Evolutionary conservation across 2,113 vertebrate species (phyloP).

Genomic region (Agapornis roseicollis): DNA sequence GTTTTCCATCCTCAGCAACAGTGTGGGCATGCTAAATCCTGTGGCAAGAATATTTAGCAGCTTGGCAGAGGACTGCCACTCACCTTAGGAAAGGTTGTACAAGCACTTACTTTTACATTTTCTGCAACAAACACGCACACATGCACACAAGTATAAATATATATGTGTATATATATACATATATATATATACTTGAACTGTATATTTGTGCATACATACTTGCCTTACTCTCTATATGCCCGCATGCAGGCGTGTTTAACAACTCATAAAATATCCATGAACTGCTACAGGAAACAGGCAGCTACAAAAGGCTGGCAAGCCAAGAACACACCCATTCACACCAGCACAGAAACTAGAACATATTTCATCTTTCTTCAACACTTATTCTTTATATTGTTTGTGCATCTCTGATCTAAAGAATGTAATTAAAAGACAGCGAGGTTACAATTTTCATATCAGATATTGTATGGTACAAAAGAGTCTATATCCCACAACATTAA

Average conservation of each 20-base stretch:
- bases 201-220: not conserved
- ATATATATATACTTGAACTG: not conserved
- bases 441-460: slow-evolving; percentile 18
- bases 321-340: not conserved
- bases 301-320: not conserved
- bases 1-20: not conserved
- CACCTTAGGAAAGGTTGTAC: not conserved
- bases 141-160: too few species aligned
- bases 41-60: not conserved
- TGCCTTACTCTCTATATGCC: not conserved
- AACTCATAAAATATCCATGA: not conserved
- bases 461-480: not conserved
- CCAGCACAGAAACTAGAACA: not conserved
- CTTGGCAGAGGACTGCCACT: not conserved
- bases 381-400: not conserved
- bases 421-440: not conserved
- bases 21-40: not conserved
- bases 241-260: not conserved
- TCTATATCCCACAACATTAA: slow-evolving; percentile 22
- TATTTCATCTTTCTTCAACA: not conserved
- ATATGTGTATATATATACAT: not conserved
- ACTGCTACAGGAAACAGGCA: not conserved
- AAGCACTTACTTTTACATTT: not conserved
- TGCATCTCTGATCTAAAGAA: not conserved
- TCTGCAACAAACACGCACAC: not conserved